Base-by-base conservation (phyloP, 1,140 invertebrate genomes). In the Scaptomyza pallida region DNA sequence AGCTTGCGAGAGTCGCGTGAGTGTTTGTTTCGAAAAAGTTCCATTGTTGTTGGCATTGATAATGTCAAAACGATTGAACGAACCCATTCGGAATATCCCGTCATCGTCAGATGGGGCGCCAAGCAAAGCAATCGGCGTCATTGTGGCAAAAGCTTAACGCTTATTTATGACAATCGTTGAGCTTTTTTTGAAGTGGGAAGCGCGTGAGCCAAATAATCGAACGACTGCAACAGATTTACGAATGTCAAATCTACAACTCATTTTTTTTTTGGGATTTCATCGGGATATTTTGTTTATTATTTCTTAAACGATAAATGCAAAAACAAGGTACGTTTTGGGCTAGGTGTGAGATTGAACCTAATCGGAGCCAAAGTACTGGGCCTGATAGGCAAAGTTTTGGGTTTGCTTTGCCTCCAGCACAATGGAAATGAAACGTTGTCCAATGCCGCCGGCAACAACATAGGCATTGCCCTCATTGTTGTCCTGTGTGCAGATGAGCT, bases 381-480 rank as follows among this genome's bases (percentile, higher is more conserved):
- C 78, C 64, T 77, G 82, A 47, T 91, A 91, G 43, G 75, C 60
- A 55, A 91, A 91, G 43, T 57, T 67, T 2, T 48, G 10, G 50
- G 90, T 91, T 26, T 71, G 61, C 21, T 56, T 69, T 6, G 90
- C 86, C 62, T 91, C 90, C 44, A 91, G 21, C 5, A 90, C 67
- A 48, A 91, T 86, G 1, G 89, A 86, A 9, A 91, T 90, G 50
- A 63, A 78, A 6, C 86, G 77, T 47, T 90, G 89, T 10, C 89
- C 86, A 64, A 91, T 83, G 55, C 90, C 90, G 2, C 90, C 90
- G 41, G 72, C 80, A 0, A 91, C 70, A 8, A 91, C 78, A 41
- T 88, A 91, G 41, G 90, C 90, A 19, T 67, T 83, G 23, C 90
- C 90, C 1, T 78, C 75, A 41, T 3, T 73, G 26, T 26, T 74